These are phyloP conservation scores for Pseudoips prasinana DNA, from an alignment of 2,888 invertebrate species.

Conservation along the genomic window DNA sequence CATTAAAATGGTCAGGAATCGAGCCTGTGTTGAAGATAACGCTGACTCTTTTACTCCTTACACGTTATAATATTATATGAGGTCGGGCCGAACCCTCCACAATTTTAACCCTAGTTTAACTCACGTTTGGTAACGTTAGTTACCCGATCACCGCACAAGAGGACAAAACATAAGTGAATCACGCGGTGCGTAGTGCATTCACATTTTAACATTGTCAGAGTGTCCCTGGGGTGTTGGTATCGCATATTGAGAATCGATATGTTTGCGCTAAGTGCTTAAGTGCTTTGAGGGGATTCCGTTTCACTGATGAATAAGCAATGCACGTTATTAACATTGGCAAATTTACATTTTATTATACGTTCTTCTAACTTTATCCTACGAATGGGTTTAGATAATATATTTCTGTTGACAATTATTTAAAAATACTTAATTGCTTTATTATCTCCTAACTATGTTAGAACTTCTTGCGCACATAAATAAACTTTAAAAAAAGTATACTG, in stretches of 20 bases:
- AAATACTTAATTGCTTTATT: no score
- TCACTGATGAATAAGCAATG: conserved; percentile 71
- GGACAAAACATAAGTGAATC: conserved; percentile 70
- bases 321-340: conserved; percentile 46
- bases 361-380: no score
- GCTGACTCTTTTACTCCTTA: conserved; percentile 78
- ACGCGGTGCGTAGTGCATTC: conserved; percentile 57
- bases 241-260: conserved; percentile 74
- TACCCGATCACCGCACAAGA: conserved; percentile 50
- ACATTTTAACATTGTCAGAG: conserved; percentile 73
- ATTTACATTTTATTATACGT: conserved; percentile 1
- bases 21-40: conserved; percentile 73
- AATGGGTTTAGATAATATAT: no score
- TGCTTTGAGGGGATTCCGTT: conserved; percentile 73
- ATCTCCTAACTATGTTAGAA: no score
- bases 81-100: conserved; percentile 51
- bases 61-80: conserved; percentile 80
- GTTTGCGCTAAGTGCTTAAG: conserved; percentile 79
- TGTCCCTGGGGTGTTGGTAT: conserved; percentile 66
- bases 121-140: conserved; percentile 46
- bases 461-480: no score
- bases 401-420: no score
- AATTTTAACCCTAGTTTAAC: conserved; percentile 70
- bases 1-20: conserved; percentile 82
- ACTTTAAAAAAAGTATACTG: no score